phyloP scores from a whole-genome alignment of 2,113 vertebrate species.

The Cyprinodon variegatus region DNA sequence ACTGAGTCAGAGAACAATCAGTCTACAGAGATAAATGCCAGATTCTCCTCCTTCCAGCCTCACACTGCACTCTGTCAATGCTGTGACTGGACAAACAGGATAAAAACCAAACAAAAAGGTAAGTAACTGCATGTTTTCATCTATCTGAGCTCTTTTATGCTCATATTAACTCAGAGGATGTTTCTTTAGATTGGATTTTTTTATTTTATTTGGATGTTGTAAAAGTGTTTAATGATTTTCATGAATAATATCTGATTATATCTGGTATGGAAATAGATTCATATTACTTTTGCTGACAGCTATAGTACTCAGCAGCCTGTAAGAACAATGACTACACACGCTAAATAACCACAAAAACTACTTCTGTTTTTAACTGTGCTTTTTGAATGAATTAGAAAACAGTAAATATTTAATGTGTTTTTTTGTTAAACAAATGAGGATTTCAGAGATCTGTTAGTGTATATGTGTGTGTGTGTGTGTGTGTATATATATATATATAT shows the following conservation, averaged over 20 bases:
- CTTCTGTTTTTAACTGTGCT: too few relatives aligned
- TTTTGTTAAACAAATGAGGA: too few relatives aligned
- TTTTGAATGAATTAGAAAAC: too few relatives aligned
- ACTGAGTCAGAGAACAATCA: conserved; percentile 61
- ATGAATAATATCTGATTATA: background rate
- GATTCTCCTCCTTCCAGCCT: conserved; percentile 27
- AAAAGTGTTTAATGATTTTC: background rate
- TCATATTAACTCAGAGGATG: background rate
- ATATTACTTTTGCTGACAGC: background rate
- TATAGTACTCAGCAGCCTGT: background rate
- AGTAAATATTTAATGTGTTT: too few relatives aligned
- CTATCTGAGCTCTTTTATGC: background rate
- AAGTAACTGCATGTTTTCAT: conserved; percentile 3
- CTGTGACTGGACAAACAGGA: background rate
- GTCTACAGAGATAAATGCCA: conserved; percentile 45
- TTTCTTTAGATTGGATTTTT: background rate
- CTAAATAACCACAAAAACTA: too few relatives aligned
- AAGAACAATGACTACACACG: too few relatives aligned
- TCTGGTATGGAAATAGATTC: background rate
- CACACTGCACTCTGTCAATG: conserved; percentile 21
- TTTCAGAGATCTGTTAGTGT: too few relatives aligned
- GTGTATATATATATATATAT: too few relatives aligned
- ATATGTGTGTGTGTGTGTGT: too few relatives aligned
- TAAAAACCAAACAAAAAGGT: conserved; percentile 10
- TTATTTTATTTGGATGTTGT: background rate